A percentile compares a stretch with the other conserved stretches of the same genome.
These are phyloP conservation scores for Cantharis nigra DNA, from an alignment of 2,888 invertebrate genomes.

Conservation along the genomic window DNA sequence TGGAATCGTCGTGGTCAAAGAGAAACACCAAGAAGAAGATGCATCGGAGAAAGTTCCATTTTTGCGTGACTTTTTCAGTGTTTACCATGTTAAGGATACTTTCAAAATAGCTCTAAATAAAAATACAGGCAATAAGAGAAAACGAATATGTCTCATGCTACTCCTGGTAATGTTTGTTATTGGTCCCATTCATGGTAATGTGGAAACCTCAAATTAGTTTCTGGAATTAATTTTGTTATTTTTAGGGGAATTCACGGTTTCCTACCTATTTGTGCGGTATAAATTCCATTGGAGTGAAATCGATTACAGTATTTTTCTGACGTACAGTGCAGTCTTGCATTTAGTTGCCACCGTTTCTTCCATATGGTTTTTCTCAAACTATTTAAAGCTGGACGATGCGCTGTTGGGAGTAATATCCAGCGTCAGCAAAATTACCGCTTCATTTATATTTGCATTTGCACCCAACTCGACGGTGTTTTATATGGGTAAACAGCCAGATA, in stretches of 20 bases:
- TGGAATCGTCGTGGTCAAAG: constrained; percentile 55
- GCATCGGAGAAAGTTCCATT: constrained; percentile 31
- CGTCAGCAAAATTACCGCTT: constrained; percentile 49
- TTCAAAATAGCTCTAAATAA: constrained; percentile 58
- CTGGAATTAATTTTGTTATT: background rate
- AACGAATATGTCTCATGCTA: constrained; percentile 58
- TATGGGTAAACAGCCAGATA: constrained; percentile 10
- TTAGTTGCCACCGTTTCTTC: constrained; percentile 51
- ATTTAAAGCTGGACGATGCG: constrained; percentile 48
- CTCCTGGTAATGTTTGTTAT: constrained; percentile 58
- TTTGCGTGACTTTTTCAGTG: constrained; percentile 51
- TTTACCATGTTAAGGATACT: constrained; percentile 59
- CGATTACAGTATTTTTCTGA: constrained; percentile 79
- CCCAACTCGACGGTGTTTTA: constrained; percentile 23
- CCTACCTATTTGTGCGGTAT: constrained; percentile 78
- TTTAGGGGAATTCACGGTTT: constrained; percentile 78
- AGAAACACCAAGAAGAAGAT: constrained; percentile 47
- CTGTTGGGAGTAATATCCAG: constrained; percentile 49
- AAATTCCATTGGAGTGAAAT: constrained; percentile 84
- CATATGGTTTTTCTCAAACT: constrained; percentile 45
- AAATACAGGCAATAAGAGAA: constrained; percentile 54
- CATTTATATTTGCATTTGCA: constrained; percentile 50
- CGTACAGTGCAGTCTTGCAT: constrained; percentile 69
- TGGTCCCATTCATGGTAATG: constrained; percentile 60
- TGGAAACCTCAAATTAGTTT: background rate